These are phyloP conservation scores for Galeopsomyia nigrocyanea DNA, from an alignment of 2,888 invertebrate genomes.

Conservation along the genomic window DNA sequence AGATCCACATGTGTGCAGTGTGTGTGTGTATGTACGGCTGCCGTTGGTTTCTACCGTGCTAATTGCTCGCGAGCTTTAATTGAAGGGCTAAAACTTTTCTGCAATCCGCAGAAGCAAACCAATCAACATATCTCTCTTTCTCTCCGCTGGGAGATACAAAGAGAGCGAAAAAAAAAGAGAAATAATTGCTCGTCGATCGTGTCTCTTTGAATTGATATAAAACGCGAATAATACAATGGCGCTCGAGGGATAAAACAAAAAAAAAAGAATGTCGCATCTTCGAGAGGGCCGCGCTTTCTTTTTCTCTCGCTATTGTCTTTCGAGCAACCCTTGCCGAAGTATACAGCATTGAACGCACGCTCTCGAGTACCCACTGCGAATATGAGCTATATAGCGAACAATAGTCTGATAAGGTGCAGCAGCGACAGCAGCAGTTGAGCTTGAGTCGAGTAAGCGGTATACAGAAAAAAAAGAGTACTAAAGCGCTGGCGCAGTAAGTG, in stretches of 20 bases:
- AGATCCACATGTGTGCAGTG: slow-evolving; percentile 12
- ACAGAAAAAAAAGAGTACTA: neutral
- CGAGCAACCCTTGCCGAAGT: slow-evolving; percentile 9
- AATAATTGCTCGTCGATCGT: too few species aligned
- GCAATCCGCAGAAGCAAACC: too few species aligned
- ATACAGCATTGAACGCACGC: slow-evolving; percentile 30
- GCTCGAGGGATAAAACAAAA: slow-evolving; percentile 14
- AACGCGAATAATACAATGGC: too few species aligned
- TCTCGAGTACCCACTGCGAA: neutral
- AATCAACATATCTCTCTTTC: too few species aligned
- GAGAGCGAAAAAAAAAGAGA: too few species aligned
- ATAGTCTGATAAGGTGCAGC: slow-evolving; percentile 26
- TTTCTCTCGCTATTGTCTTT: slow-evolving; percentile 17
- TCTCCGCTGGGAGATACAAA: too few species aligned
- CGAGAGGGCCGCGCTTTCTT: neutral
- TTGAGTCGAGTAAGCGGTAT: slow-evolving; percentile 14
- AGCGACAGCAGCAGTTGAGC: neutral
- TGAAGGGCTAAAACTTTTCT: neutral
- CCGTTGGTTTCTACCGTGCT: neutral
- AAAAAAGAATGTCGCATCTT: neutral
- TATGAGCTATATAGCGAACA: slow-evolving; percentile 29
- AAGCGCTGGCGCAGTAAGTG: neutral
- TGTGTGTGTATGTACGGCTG: too few species aligned
- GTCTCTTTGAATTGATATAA: too few species aligned
- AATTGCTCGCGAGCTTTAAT: slow-evolving; percentile 1